Percentiles rank a stretch among this genome's conserved stretches.
phyloP scores from a whole-genome alignment of 2,113 vertebrate genomes.

The Chloebia gouldiae region DNA sequence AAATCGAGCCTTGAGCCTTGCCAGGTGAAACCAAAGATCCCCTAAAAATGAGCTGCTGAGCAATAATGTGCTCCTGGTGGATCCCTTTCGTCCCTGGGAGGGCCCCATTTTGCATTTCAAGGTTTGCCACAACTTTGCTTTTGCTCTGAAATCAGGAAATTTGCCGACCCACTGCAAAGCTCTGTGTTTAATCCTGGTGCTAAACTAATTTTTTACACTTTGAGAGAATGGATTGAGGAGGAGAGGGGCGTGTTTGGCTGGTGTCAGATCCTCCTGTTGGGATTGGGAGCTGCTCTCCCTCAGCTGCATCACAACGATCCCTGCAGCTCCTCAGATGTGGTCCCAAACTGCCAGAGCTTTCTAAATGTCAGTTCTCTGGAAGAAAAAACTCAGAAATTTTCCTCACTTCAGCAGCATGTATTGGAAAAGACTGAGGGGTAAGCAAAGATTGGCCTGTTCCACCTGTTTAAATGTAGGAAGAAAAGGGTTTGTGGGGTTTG shows the following conservation, averaged over 20 bases:
- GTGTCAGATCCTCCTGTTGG: fast-evolving
- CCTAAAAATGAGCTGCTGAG: neutral
- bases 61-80: fast-evolving
- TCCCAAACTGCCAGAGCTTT: neutral
- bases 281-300: neutral
- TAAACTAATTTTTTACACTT: neutral
- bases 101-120: neutral
- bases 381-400: neutral
- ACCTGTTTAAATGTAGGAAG: neutral
- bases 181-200: neutral
- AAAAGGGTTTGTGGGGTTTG: neutral
- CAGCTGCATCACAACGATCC: fast-evolving
- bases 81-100: neutral
- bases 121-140: too few species aligned
- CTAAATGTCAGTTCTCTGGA: neutral
- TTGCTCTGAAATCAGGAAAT: neutral
- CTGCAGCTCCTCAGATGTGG: neutral
- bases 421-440: neutral
- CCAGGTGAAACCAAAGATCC: neutral
- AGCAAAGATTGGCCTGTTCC: neutral
- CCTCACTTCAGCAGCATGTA: fast-evolving
- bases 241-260: neutral
- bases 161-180: neutral
- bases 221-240: neutral
- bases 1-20: neutral